Evolutionary conservation across 2,888 invertebrate species (phyloP).

Genomic region (Hydraecia micacea): DNA sequence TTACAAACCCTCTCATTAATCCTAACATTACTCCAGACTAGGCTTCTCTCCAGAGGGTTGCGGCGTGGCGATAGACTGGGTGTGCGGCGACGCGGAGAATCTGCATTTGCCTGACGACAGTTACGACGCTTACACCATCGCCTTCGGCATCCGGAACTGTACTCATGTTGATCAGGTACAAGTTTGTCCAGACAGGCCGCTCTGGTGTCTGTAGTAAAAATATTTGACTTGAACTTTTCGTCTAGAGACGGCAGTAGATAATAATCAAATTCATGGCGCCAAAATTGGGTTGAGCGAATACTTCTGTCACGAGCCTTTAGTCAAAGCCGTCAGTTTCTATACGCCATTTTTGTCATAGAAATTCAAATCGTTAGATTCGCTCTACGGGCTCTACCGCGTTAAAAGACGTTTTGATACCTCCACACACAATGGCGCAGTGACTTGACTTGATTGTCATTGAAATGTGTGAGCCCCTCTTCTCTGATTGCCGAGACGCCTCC

Average conservation of each 20-base stretch:
- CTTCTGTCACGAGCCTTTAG: not conserved
- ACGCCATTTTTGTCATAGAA: not conserved
- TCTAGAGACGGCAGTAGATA: not conserved
- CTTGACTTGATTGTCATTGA: not conserved
- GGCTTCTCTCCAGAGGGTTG: conserved; percentile 88
- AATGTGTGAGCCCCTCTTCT: too few relatives aligned
- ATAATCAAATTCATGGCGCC: not conserved
- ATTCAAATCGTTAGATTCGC: not conserved
- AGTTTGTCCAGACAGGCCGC: not conserved
- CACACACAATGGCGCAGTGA: not conserved
- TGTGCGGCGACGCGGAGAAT: conserved; percentile 96
- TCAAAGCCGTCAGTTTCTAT: not conserved
- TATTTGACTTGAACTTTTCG: not conserved
- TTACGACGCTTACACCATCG: conserved; percentile 98
- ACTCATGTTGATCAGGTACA: conserved; percentile 96
- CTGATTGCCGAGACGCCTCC: not conserved
- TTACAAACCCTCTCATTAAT: not conserved
- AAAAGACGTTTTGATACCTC: not conserved
- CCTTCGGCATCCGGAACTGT: conserved; percentile 99
- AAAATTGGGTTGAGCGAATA: too few relatives aligned
- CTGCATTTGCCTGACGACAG: conserved; percentile 94
- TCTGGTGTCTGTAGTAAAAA: not conserved
- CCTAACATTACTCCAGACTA: conserved; percentile 74
- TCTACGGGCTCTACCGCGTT: not conserved
- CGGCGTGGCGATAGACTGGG: conserved; percentile 91